Conservation (phyloP, 2,888 invertebrate genomes). For the Macaria liturata region DNA sequence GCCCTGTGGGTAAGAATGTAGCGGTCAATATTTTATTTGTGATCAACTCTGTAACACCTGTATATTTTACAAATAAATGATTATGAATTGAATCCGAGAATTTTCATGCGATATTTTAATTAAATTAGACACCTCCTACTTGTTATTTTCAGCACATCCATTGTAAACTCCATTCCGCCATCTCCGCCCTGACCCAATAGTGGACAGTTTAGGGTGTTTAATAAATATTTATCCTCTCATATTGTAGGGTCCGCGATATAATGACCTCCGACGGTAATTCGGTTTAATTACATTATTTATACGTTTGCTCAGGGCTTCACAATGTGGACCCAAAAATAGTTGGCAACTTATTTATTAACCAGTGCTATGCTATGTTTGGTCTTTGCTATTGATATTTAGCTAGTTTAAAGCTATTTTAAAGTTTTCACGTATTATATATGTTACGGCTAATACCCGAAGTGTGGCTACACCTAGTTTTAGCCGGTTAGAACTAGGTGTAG, state of each 20-base stretch:
- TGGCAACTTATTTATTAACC: conserved; percentile 11
- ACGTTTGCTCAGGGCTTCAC: conserved; percentile 65
- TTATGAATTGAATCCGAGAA: too few species aligned
- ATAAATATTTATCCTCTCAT: conserved; percentile 80
- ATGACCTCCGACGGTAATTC: conserved; percentile 45
- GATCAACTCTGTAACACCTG: too few species aligned
- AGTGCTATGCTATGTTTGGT: conserved; percentile 7
- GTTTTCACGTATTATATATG: too few species aligned
- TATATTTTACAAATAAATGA: too few species aligned
- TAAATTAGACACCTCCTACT: too few species aligned
- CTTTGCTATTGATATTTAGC: conserved; percentile 11
- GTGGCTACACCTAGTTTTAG: too few species aligned
- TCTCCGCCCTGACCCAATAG: conserved; percentile 63
- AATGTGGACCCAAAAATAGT: conserved; percentile 32
- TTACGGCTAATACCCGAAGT: too few species aligned
- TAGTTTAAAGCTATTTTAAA: too few species aligned
- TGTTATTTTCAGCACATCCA: conserved; percentile 49
- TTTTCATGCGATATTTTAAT: too few species aligned
- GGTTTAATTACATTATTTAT: conserved; percentile 72
- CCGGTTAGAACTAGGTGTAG: too few species aligned
- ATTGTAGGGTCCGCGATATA: conserved; percentile 58
- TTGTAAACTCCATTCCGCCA: conserved; percentile 28
- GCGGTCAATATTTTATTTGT: too few species aligned
- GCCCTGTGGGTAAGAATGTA: too few species aligned
- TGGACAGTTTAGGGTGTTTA: conserved; percentile 73